These are phyloP conservation scores for Holacanthus passer DNA, from an alignment of 2,113 vertebrate species.

Conservation along the genomic window DNA sequence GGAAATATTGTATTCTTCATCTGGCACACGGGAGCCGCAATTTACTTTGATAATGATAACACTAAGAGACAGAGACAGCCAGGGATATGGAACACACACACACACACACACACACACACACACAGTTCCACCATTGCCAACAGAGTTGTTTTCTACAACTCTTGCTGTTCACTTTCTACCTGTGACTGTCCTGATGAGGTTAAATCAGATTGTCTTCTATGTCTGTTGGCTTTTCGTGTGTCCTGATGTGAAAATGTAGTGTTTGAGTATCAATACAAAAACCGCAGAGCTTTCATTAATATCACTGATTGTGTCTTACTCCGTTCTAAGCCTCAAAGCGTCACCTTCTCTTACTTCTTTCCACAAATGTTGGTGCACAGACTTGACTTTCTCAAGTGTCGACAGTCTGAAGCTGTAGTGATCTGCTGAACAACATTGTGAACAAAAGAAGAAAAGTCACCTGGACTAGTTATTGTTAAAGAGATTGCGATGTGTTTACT, in stretches of 20 bases:
- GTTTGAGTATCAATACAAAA: background rate
- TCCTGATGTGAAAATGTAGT: background rate
- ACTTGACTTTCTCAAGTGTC: background rate
- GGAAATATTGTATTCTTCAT: conserved; percentile 80
- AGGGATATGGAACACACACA: conserved; percentile 54
- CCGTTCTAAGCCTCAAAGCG: background rate
- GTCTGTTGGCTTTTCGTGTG: background rate
- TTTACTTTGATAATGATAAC: conserved; percentile 80
- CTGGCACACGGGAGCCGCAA: conserved; percentile 65
- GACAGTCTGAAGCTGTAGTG: background rate
- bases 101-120: conserved; percentile 27
- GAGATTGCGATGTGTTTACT: background rate
- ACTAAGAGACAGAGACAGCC: conserved; percentile 76
- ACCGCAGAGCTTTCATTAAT: background rate
- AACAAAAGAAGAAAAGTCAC: no score
- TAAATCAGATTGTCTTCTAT: conserved; percentile 38
- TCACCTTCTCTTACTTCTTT: background rate
- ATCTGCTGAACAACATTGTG: no score
- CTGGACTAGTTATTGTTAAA: no score
- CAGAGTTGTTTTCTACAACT: conserved; percentile 27
- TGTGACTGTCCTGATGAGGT: background rate
- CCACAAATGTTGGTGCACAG: background rate
- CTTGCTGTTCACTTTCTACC: conserved; percentile 22
- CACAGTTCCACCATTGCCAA: conserved; percentile 12
- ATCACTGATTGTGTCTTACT: background rate